A percentile compares a stretch with the other conserved stretches of the same genome.
Evolutionary conservation across 1,140 invertebrate species (phyloP).

Genomic region (Solenopsis fugax): DNA sequence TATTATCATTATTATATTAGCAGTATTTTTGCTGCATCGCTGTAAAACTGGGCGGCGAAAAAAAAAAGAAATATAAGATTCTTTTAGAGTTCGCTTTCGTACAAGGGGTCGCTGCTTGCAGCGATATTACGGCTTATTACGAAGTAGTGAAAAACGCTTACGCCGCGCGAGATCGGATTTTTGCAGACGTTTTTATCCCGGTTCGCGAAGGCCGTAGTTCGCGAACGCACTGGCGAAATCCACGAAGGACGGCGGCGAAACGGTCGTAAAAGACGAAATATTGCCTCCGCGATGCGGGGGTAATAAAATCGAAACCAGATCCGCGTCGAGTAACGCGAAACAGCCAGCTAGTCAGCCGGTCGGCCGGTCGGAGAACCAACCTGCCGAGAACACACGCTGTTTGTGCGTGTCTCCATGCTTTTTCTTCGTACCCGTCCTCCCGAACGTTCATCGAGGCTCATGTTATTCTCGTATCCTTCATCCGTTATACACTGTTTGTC

Average conservation of each 20-base stretch:
- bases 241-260: slow-evolving; percentile 49
- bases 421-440: slow-evolving; percentile 2
- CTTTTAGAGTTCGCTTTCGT: not conserved
- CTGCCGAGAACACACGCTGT: slow-evolving; percentile 42
- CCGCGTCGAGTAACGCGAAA: slow-evolving; percentile 75
- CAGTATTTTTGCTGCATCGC: not conserved
- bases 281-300: slow-evolving; percentile 75
- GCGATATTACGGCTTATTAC: slow-evolving; percentile 19
- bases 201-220: slow-evolving; percentile 27
- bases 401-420: slow-evolving; percentile 2
- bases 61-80: slow-evolving; percentile 1
- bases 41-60: not conserved
- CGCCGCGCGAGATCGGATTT: not conserved
- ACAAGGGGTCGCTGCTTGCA: not conserved
- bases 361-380: slow-evolving; percentile 40
- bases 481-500: slow-evolving; percentile 45
- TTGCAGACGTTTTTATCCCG: slow-evolving; percentile 29
- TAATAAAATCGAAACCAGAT: slow-evolving; percentile 84
- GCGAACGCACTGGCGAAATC: slow-evolving; percentile 42
- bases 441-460: not conserved
- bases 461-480: slow-evolving; percentile 45
- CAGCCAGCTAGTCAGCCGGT: slow-evolving; percentile 57
- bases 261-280: slow-evolving; percentile 80
- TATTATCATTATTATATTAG: slow-evolving; percentile 11
- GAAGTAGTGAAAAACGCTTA: slow-evolving; percentile 11